phyloP scores from a whole-genome alignment of 2,888 invertebrate species.

The Asteroscopus sphinx region DNA sequence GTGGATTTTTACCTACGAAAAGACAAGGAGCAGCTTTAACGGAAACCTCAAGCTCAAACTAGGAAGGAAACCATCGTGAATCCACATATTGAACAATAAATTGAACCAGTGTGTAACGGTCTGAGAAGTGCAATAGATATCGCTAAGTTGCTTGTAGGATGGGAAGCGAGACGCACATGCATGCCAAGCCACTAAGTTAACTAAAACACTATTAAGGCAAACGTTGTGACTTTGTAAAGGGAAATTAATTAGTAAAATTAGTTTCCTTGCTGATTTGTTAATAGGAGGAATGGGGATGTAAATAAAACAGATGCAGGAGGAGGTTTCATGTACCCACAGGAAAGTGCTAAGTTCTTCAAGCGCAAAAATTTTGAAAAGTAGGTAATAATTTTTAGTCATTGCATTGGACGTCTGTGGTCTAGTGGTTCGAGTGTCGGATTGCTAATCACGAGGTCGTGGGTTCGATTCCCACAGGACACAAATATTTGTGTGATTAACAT shows the following conservation, averaged over 20 bases:
- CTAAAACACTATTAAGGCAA: slow-evolving; percentile 28
- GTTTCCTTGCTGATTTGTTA: slow-evolving; percentile 14
- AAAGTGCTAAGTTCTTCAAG: too few species aligned
- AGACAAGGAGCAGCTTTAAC: too few species aligned
- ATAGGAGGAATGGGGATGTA: neutral
- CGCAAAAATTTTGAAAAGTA: too few species aligned
- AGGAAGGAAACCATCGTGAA: slow-evolving; percentile 5
- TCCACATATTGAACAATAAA: slow-evolving; percentile 17
- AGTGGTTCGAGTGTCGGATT: too few species aligned
- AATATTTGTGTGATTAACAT: too few species aligned
- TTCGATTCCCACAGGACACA: too few species aligned
- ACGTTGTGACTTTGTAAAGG: slow-evolving; percentile 3
- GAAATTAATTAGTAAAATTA: slow-evolving; percentile 32
- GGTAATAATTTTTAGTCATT: too few species aligned
- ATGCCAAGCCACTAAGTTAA: slow-evolving; percentile 34
- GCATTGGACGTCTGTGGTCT: too few species aligned
- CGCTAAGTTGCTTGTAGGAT: slow-evolving; percentile 34
- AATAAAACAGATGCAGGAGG: slow-evolving; percentile 1
- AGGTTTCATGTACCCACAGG: too few species aligned
- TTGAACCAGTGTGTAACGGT: slow-evolving; percentile 4
- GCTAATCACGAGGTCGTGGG: too few species aligned
- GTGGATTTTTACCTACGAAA: too few species aligned
- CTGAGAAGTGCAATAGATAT: slow-evolving; percentile 40
- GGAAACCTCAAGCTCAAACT: neutral
- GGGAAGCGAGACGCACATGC: slow-evolving; percentile 33